These are phyloP conservation scores for Caenorhabditis drosophilae DNA, from an alignment of 2,888 invertebrate species.

Conservation along the genomic window DNA sequence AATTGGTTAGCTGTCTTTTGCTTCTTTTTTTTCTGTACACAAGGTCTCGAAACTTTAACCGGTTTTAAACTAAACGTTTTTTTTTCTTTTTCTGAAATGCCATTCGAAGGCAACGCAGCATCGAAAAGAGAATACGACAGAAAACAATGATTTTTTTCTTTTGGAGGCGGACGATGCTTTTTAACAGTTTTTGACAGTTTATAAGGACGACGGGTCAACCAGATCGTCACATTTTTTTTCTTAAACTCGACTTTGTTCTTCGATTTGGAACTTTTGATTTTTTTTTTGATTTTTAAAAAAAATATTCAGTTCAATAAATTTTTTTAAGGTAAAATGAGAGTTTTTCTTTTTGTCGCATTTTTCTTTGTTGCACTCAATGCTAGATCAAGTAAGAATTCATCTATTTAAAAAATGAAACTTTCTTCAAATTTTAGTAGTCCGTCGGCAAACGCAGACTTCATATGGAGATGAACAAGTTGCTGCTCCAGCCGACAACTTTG, in stretches of 20 bases:
- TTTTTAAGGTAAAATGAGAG: slow-evolving; percentile 18
- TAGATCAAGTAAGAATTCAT: slow-evolving; percentile 14
- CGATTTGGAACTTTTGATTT: not conserved
- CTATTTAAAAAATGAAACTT: not conserved
- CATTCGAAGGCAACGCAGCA: not conserved
- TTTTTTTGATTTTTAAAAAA: not conserved
- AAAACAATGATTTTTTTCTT: not conserved
- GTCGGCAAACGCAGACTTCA: slow-evolving; percentile 42
- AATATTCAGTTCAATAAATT: not conserved
- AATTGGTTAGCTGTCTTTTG: not conserved
- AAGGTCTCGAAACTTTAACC: slow-evolving; percentile 1
- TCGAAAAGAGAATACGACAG: not conserved
- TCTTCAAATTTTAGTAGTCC: slow-evolving; percentile 30
- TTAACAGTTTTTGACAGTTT: slow-evolving; percentile 23
- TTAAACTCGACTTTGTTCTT: not conserved
- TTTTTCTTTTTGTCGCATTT: slow-evolving; percentile 12
- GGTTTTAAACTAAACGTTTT: not conserved
- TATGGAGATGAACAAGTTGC: slow-evolving; percentile 48
- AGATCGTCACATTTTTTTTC: slow-evolving; percentile 7
- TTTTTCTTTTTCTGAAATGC: not conserved
- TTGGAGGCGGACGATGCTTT: slow-evolving; percentile 22
- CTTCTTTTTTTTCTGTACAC: not conserved
- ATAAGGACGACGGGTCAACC: slow-evolving; percentile 27
- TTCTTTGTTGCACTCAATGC: slow-evolving; percentile 23
- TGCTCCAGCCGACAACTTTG: slow-evolving; percentile 20